phyloP scores from a whole-genome alignment of 1,140 invertebrate genomes.

The Diabrotica virgifera region DNA sequence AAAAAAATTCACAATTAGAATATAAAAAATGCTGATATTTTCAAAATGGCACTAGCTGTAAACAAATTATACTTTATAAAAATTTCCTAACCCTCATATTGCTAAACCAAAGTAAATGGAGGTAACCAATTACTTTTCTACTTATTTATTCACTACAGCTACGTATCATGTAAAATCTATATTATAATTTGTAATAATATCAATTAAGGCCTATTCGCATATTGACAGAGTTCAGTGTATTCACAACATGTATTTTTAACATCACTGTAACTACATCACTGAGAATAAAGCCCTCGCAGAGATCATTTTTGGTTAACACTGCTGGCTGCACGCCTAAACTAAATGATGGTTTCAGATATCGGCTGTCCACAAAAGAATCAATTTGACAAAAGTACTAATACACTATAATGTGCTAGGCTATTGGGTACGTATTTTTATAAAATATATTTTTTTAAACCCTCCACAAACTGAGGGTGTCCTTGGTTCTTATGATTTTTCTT shows the following conservation, averaged over 20 bases:
- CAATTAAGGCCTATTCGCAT: slow-evolving; percentile 21
- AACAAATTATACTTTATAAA: no score
- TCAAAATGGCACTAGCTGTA: no score
- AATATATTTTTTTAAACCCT: no score
- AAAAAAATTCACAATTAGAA: no score
- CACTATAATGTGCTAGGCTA: no score
- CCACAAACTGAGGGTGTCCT: no score
- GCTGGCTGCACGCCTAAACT: neutral
- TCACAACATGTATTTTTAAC: slow-evolving; percentile 9
- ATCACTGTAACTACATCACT: slow-evolving; percentile 1
- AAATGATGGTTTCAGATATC: no score
- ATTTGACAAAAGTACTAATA: no score
- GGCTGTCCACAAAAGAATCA: no score
- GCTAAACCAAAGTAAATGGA: slow-evolving; percentile 16
- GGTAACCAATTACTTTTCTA: slow-evolving; percentile 14
- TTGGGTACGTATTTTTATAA: no score
- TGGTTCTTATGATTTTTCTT: no score
- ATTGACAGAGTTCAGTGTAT: slow-evolving; percentile 18
- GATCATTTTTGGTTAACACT: slow-evolving; percentile 18
- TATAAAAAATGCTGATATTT: no score
- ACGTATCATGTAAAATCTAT: slow-evolving; percentile 34
- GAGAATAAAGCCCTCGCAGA: slow-evolving; percentile 11
- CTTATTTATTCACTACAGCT: slow-evolving; percentile 11
- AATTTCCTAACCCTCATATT: neutral
- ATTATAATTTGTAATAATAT: slow-evolving; percentile 21